phyloP scores from a whole-genome alignment of 2,113 vertebrate species.

The Gobius niger region DNA sequence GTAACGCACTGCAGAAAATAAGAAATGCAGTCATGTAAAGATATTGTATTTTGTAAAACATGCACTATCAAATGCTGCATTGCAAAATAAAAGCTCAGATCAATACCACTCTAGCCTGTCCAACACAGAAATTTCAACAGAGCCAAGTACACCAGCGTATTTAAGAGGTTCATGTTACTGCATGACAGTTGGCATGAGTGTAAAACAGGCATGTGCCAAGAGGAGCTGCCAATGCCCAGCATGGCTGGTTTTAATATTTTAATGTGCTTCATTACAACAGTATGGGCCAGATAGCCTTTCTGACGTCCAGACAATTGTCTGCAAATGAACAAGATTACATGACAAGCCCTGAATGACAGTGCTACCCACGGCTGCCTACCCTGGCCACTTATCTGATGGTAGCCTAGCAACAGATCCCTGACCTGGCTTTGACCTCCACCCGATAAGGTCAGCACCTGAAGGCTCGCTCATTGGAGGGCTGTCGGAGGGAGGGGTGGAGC shows the following conservation, averaged over 20 bases:
- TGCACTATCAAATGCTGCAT: conserved; percentile 19
- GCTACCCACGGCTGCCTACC: conserved; percentile 69
- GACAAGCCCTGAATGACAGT: conserved; percentile 78
- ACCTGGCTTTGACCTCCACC: conserved; percentile 82
- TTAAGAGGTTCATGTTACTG: conserved; percentile 67
- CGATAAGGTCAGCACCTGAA: conserved; percentile 85
- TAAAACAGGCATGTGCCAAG: conserved; percentile 67
- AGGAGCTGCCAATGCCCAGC: conserved; percentile 71
- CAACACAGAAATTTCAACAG: conserved; percentile 42
- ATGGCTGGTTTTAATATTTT: conserved; percentile 80
- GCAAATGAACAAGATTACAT: conserved; percentile 84
- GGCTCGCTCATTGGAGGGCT: conserved; percentile 78
- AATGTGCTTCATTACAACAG: conserved; percentile 82
- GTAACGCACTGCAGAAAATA: conserved; percentile 3
- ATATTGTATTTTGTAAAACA: conserved; percentile 21
- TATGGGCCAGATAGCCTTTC: conserved; percentile 80
- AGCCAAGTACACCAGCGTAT: conserved; percentile 53
- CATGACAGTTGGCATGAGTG: conserved; percentile 68
- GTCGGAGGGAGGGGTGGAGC: conserved; percentile 68
- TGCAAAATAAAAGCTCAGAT: conserved; percentile 21
- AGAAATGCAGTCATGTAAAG: not conserved
- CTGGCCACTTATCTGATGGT: conserved; percentile 81
- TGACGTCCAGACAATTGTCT: conserved; percentile 78
- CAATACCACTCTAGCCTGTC: conserved; percentile 24
- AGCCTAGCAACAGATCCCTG: conserved; percentile 83